These are phyloP conservation scores for Acleris cristana DNA, from an alignment of 2,888 invertebrate genomes.

Conservation along the genomic window DNA sequence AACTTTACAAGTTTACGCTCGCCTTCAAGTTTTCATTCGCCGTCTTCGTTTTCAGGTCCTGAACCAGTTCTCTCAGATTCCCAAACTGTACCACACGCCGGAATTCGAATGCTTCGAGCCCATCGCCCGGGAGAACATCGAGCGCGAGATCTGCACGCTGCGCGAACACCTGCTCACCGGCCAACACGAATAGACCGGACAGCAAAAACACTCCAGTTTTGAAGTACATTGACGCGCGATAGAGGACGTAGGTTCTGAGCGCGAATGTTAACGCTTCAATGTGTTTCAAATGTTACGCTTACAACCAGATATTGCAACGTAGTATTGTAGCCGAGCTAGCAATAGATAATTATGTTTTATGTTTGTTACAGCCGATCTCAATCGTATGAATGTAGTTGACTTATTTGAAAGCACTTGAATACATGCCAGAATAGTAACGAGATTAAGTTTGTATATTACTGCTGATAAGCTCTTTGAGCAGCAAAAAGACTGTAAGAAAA, in stretches of 20 bases:
- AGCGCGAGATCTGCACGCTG: conserved; percentile 66
- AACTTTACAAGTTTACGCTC: no score
- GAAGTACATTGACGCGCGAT: no score
- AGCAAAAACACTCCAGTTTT: background rate
- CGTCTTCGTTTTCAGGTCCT: conserved; percentile 59
- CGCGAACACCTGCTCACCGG: conserved; percentile 62
- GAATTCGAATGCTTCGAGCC: conserved; percentile 71
- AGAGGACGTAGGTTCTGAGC: no score
- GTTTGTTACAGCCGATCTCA: background rate
- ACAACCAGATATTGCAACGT: background rate
- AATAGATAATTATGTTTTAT: background rate
- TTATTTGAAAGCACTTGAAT: background rate
- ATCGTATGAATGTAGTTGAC: background rate
- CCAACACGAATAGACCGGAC: conserved; percentile 50
- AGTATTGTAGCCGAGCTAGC: conserved; percentile 10
- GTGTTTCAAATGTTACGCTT: no score
- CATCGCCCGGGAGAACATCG: conserved; percentile 71
- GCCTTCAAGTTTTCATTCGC: no score
- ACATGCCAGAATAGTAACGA: background rate
- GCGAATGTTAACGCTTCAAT: no score
- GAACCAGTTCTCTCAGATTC: conserved; percentile 69
- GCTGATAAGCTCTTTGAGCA: background rate
- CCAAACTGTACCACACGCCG: conserved; percentile 68
- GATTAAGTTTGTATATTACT: background rate
- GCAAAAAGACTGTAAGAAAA: no score